Evolutionary conservation across 2,113 vertebrate species (phyloP).

Genomic region (Dicerorhinus sumatrensis): DNA sequence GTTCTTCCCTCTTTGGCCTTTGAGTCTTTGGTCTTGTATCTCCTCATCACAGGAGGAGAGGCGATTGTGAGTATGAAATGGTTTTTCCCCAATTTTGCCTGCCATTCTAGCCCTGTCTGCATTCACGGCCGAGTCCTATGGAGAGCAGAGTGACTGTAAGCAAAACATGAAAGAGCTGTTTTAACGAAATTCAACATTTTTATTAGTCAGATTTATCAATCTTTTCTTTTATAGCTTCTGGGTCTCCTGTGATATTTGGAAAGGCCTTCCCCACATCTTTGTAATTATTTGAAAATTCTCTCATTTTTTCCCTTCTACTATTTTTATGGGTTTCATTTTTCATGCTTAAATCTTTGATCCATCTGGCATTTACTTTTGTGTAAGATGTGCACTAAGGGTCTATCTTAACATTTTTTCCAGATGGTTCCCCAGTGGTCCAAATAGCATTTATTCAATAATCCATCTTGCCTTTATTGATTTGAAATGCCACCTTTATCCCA

Average conservation of each 20-base stretch:
- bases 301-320: not conserved
- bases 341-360: not conserved
- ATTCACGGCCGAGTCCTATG: not conserved
- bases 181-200: not conserved
- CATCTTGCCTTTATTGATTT: not conserved
- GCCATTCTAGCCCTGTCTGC: not conserved
- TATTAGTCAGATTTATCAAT: not conserved
- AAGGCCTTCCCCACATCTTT: not conserved
- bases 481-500: not conserved
- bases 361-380: not conserved
- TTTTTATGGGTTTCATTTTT: not conserved
- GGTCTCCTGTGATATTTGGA: not conserved
- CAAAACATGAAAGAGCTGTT: not conserved
- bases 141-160: not conserved
- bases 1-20: not conserved
- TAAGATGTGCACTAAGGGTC: not conserved
- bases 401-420: not conserved
- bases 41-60: not conserved
- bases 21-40: not conserved
- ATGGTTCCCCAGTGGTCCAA: not conserved
- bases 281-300: not conserved
- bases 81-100: not conserved
- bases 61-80: not conserved
- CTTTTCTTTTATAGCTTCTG: not conserved
- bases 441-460: not conserved